A percentile compares a stretch with the other conserved stretches of the same genome.
These are phyloP conservation scores for Acanthurus lineatus DNA, from an alignment of 2,797 vertebrate species.

Conservation along the genomic window DNA sequence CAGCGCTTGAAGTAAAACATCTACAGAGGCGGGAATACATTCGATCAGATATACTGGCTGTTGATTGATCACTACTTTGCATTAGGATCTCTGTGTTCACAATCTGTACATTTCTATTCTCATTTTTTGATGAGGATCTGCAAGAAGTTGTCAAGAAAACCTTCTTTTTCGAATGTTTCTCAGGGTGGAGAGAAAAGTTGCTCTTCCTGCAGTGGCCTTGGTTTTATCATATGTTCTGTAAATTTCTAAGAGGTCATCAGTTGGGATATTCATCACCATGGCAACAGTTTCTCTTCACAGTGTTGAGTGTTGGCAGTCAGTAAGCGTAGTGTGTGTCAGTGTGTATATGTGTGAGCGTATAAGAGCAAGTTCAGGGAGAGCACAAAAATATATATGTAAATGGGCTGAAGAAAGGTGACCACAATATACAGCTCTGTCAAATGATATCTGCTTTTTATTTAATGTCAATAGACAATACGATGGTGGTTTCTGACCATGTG, in stretches of 20 bases:
- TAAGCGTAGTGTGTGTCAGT: conserved; percentile 11
- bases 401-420: background rate
- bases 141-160: background rate
- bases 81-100: background rate
- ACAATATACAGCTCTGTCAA: background rate
- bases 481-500: background rate
- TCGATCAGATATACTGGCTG: background rate
- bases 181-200: background rate
- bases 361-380: conserved; percentile 9
- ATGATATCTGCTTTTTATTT: background rate
- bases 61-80: background rate
- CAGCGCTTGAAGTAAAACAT: too few relatives aligned
- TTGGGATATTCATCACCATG: conserved; percentile 63
- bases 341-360: conserved; percentile 11
- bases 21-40: background rate
- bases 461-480: background rate
- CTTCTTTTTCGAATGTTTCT: background rate
- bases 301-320: conserved; percentile 45
- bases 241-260: conserved; percentile 28
- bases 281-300: conserved; percentile 61
- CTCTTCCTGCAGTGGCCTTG: background rate
- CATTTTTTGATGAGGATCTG: background rate
- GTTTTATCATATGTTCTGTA: conserved; percentile 26
- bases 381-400: conserved; percentile 29
- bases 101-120: background rate